Percentiles rank a stretch among this genome's conserved stretches.
These are phyloP conservation scores for Anolis carolinensis DNA, from an alignment of 2,113 vertebrate species.

Conservation along the genomic window DNA sequence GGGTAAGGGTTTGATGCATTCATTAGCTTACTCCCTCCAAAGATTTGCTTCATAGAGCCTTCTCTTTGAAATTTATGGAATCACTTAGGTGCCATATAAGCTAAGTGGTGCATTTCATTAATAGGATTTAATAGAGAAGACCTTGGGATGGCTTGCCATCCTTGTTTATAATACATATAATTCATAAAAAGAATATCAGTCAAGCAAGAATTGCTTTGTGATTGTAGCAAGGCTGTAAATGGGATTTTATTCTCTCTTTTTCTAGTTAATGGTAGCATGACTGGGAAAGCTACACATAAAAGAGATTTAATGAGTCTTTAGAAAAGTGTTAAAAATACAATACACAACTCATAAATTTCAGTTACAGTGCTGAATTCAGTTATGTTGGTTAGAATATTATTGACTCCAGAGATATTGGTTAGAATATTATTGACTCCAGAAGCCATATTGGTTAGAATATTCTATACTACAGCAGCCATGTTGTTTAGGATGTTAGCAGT, in stretches of 20 bases:
- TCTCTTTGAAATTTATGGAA: conserved; percentile 77
- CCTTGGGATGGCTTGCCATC: conserved; percentile 65
- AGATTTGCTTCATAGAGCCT: conserved; percentile 67
- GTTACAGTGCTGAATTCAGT: conserved; percentile 65
- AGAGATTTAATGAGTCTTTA: conserved; percentile 78
- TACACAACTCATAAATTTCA: conserved; percentile 76
- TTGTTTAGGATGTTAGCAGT: conserved; percentile 38
- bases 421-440: conserved; percentile 10
- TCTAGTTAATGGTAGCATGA: conserved; percentile 74
- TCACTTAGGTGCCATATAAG: conserved; percentile 77
- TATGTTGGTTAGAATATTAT: conserved; percentile 62
- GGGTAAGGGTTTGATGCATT: conserved; percentile 58
- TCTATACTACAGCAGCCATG: conserved; percentile 13
- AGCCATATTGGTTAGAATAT: conserved; percentile 62
- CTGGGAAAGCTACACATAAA: conserved; percentile 76
- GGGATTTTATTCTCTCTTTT: conserved; percentile 69
- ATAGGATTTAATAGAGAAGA: conserved; percentile 80
- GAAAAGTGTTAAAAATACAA: conserved; percentile 72
- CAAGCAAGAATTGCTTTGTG: conserved; percentile 59
- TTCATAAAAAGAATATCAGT: conserved; percentile 74
- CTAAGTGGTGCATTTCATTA: conserved; percentile 81
- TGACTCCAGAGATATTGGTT: neutral
- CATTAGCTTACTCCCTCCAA: conserved; percentile 63
- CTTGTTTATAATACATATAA: conserved; percentile 79
- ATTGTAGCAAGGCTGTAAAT: conserved; percentile 61